Evolutionary conservation across 2,797 vertebrate species (phyloP).

Genomic region (Chloroceryle amazona): DNA sequence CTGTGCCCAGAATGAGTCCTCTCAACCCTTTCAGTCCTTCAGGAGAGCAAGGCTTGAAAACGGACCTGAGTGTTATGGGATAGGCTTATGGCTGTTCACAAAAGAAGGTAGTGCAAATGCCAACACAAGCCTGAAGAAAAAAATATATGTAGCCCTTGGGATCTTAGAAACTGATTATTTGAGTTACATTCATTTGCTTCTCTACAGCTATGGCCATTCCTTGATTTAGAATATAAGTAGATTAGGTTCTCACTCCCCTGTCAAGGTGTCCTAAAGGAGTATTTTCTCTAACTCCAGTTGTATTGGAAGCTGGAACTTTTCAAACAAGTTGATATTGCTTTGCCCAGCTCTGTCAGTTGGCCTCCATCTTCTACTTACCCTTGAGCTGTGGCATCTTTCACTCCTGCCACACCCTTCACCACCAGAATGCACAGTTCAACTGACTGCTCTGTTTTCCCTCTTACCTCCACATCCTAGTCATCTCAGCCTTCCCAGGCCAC

Average conservation of each 20-base stretch:
- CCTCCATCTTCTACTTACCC: background rate
- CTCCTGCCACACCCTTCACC: background rate
- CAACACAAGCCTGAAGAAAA: slow-evolving; percentile 7
- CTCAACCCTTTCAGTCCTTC: background rate
- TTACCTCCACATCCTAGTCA: background rate
- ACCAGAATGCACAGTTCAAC: background rate
- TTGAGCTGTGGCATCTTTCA: background rate
- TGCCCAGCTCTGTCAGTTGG: background rate
- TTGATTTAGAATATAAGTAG: background rate
- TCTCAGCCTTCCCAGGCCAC: background rate
- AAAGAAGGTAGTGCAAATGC: background rate
- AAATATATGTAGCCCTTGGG: background rate
- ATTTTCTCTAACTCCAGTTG: background rate
- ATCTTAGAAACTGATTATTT: background rate
- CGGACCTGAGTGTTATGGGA: background rate
- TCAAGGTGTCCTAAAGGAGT: background rate
- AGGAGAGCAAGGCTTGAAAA: background rate
- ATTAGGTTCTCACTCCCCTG: background rate
- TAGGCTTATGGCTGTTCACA: background rate
- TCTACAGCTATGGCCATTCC: background rate
- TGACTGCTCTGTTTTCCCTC: background rate
- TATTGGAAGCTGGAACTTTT: background rate
- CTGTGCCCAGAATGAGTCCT: background rate
- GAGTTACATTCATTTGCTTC: background rate
- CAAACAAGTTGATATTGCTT: background rate